These are phyloP conservation scores for Opisthograptis luteolata DNA, from an alignment of 2,888 invertebrate species.

Conservation along the genomic window DNA sequence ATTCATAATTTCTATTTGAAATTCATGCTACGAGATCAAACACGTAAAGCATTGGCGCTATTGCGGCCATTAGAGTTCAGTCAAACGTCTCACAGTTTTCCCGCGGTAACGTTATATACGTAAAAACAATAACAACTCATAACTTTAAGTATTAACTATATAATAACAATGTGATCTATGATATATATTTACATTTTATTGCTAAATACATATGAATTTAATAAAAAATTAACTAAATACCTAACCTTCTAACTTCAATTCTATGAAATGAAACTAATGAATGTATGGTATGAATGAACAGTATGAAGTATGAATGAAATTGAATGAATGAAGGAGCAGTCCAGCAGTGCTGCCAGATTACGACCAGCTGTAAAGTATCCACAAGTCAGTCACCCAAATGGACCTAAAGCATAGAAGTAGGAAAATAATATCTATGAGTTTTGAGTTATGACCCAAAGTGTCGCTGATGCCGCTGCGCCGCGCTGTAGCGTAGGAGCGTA, in stretches of 20 bases:
- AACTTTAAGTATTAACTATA: no score
- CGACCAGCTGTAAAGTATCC: no score
- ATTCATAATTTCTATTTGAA: constrained; percentile 56
- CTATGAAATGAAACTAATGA: constrained; percentile 3
- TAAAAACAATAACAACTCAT: constrained; percentile 4
- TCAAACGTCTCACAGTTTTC: constrained; percentile 80
- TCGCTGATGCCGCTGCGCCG: no score
- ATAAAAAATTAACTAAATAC: constrained; percentile 25
- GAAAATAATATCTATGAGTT: no score
- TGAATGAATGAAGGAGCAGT: no score
- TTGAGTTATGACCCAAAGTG: no score
- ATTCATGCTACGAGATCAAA: constrained; percentile 68
- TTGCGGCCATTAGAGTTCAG: constrained; percentile 80
- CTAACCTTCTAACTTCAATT: constrained; percentile 22
- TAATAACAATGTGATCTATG: no score
- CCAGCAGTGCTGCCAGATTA: no score
- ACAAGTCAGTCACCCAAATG: no score
- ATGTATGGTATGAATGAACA: constrained; percentile 7
- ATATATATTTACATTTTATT: background rate
- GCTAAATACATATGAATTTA: constrained; percentile 8
- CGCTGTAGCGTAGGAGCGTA: no score
- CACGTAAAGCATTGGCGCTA: constrained; percentile 81
- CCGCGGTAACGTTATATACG: constrained; percentile 68
- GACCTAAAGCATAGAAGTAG: no score
- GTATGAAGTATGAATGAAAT: no score